phyloP scores from a whole-genome alignment of 1,140 invertebrate genomes.

The Aporrectodea caliginosa region DNA sequence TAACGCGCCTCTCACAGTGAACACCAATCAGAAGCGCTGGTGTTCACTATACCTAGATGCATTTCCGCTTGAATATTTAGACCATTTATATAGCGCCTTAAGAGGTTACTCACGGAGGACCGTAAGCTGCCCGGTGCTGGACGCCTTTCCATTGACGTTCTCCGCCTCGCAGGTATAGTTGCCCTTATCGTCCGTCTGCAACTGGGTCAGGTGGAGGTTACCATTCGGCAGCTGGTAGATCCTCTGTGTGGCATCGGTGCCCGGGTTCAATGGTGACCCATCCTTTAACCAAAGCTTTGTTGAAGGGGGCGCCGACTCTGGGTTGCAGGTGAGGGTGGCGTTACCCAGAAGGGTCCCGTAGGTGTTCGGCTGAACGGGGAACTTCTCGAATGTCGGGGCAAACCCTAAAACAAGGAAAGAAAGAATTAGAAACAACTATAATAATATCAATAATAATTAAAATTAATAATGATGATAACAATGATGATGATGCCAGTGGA shows the following conservation, averaged over 20 bases:
- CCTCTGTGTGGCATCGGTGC: constrained; percentile 31
- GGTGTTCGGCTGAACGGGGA: constrained; percentile 78
- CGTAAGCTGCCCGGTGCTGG: constrained; percentile 34
- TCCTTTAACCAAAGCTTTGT: constrained; percentile 78
- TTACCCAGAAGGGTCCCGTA: constrained; percentile 87
- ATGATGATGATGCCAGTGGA: no score
- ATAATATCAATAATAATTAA: no score
- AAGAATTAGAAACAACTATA: constrained; percentile 22
- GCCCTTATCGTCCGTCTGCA: constrained; percentile 39
- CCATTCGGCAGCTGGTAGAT: constrained; percentile 42
- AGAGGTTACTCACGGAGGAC: no score
- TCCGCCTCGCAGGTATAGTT: constrained; percentile 43
- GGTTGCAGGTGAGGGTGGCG: constrained; percentile 84
- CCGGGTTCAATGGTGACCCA: constrained; percentile 68
- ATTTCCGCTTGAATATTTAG: no score
- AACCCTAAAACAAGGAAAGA: constrained; percentile 63
- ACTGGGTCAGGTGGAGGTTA: constrained; percentile 39
- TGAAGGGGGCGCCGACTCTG: constrained; percentile 80
- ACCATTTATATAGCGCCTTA: no score
- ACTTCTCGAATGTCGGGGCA: constrained; percentile 84
- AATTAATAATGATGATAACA: no score
- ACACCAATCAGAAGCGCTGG: no score
- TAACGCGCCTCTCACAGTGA: no score
- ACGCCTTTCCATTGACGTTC: constrained; percentile 39
- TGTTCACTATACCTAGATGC: no score